Conservation (phyloP, 2,797 vertebrate species). For the Malurus splendens region DNA sequence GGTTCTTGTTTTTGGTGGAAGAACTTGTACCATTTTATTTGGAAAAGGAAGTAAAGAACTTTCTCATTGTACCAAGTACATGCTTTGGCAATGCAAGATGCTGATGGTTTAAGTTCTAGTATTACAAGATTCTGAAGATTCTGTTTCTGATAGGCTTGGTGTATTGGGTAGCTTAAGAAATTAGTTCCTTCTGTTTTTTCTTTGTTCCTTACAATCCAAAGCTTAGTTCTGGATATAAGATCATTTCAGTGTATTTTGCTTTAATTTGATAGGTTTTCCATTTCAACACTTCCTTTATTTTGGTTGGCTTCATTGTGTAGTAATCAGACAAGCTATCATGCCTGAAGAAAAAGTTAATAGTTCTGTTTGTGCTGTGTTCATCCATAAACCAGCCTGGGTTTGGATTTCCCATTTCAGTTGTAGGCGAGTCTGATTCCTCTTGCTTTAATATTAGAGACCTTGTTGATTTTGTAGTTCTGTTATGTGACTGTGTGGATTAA, state of each 20-base stretch:
- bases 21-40: not conserved
- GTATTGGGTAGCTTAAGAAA: not conserved
- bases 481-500: not conserved
- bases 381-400: not conserved
- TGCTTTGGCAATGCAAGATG: not conserved
- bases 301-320: not conserved
- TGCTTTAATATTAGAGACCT: not conserved
- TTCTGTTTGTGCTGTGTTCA: conserved; percentile 25
- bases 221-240: not conserved
- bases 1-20: conserved; percentile 28
- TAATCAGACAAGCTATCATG: not conserved
- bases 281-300: conserved; percentile 29
- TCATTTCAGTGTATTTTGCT: not conserved
- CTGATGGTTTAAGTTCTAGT: not conserved
- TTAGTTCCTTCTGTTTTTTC: not conserved
- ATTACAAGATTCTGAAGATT: not conserved
- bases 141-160: not conserved
- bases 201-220: not conserved
- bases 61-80: not conserved
- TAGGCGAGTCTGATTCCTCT: not conserved
- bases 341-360: not conserved
- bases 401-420: conserved; percentile 4
- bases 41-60: not conserved
- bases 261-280: conserved; percentile 5
- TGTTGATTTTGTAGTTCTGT: conserved; percentile 28